These are phyloP conservation scores for Myioborus melanocephalus DNA, from an alignment of 2,797 vertebrate genomes.

Conservation along the genomic window DNA sequence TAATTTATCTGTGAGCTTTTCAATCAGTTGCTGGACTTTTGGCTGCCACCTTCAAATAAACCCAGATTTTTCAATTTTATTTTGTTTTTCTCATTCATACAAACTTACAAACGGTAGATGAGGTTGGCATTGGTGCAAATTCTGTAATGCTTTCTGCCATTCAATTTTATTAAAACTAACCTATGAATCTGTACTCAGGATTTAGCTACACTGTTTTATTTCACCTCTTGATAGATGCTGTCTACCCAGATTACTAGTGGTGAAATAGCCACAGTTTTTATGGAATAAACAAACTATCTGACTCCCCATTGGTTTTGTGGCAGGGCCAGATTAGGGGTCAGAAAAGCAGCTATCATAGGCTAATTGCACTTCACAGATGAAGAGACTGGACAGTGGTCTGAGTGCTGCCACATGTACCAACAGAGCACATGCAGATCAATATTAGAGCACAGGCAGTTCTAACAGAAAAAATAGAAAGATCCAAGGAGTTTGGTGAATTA, in stretches of 20 bases:
- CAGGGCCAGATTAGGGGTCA: background rate
- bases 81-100: background rate
- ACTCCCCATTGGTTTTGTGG: background rate
- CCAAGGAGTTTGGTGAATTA: background rate
- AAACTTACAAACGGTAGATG: background rate
- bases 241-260: background rate
- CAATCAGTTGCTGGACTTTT: conserved; percentile 78
- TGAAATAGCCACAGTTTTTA: background rate
- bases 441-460: background rate
- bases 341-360: background rate
- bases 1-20: conserved; percentile 72
- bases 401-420: background rate
- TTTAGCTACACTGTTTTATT: background rate
- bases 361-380: background rate
- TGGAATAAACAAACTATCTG: background rate
- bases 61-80: background rate
- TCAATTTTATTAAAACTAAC: background rate
- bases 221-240: background rate
- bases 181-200: background rate
- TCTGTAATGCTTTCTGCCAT: background rate
- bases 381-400: background rate
- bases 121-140: background rate
- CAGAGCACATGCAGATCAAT: background rate
- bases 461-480: background rate
- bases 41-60: conserved; percentile 83